phyloP scores from a whole-genome alignment of 2,113 vertebrate species.

The Anser brachyrhynchus region DNA sequence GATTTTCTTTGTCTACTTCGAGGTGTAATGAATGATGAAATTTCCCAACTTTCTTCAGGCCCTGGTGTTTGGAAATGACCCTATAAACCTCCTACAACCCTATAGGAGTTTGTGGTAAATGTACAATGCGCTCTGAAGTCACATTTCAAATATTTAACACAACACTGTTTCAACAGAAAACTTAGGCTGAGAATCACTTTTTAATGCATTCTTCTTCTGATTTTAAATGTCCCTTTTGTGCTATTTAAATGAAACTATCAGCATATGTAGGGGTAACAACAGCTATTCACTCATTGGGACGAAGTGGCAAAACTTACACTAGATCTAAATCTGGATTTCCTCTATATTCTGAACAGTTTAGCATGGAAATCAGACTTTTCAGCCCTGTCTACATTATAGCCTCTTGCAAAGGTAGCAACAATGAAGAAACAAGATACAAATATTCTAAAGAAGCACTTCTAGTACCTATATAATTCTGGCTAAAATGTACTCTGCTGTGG shows the following conservation, averaged over 20 bases:
- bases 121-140: background rate
- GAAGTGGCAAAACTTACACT: background rate
- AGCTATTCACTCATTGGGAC: background rate
- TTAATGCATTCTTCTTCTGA: background rate
- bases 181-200: background rate
- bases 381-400: background rate
- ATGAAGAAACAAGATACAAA: background rate
- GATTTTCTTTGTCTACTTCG: conserved; percentile 76
- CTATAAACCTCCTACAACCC: background rate
- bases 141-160: background rate
- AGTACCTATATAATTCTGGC: background rate
- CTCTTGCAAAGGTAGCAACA: background rate
- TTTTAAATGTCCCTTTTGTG: background rate
- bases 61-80: background rate
- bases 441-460: background rate
- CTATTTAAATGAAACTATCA: background rate
- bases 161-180: background rate
- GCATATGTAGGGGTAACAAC: background rate
- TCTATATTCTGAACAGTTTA: background rate
- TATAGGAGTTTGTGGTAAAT: background rate
- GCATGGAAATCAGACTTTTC: background rate
- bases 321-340: background rate
- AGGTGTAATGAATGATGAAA: background rate
- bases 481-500: background rate
- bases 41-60: conserved; percentile 11